Evolutionary conservation across 2,888 invertebrate species (phyloP).

Genomic region (Thelaira solivaga): DNA sequence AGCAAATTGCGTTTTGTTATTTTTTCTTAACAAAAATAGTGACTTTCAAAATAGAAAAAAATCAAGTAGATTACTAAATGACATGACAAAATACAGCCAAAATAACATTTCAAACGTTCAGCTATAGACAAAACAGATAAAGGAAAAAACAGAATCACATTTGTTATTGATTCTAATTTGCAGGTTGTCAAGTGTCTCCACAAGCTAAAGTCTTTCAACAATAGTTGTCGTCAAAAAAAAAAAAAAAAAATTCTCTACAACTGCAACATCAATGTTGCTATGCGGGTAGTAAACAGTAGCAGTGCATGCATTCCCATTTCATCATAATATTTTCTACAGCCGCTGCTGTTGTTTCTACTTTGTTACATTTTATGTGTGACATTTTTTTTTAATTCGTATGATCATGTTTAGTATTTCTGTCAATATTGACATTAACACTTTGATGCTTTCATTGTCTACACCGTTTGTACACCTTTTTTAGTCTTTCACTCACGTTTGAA

Average conservation of each 20-base stretch:
- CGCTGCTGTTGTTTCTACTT: neutral
- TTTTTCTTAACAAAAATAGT: slow-evolving; percentile 56
- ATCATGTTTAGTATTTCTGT: slow-evolving; percentile 61
- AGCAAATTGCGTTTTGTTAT: slow-evolving; percentile 60
- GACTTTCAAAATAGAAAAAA: slow-evolving; percentile 56
- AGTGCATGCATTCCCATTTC: slow-evolving; percentile 46
- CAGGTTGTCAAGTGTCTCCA: slow-evolving; percentile 57
- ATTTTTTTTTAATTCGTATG: slow-evolving; percentile 43
- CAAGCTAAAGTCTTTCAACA: slow-evolving; percentile 9
- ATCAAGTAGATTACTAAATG: slow-evolving; percentile 56
- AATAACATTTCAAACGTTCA: slow-evolving; percentile 13
- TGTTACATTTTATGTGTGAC: slow-evolving; percentile 37
- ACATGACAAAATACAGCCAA: slow-evolving; percentile 34
- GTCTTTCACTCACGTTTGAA: slow-evolving; percentile 39
- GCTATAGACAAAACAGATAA: neutral
- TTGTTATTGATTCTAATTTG: slow-evolving; percentile 62
- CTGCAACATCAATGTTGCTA: slow-evolving; percentile 14
- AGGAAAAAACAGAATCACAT: slow-evolving; percentile 36
- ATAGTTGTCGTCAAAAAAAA: slow-evolving; percentile 13
- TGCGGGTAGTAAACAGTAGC: slow-evolving; percentile 46
- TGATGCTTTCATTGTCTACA: slow-evolving; percentile 57
- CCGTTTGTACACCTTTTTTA: slow-evolving; percentile 40
- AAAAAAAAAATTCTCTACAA: slow-evolving; percentile 52
- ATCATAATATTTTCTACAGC: slow-evolving; percentile 19
- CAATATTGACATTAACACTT: slow-evolving; percentile 64